phyloP scores from a whole-genome alignment of 2,797 vertebrate species.

The Ispidina picta region DNA sequence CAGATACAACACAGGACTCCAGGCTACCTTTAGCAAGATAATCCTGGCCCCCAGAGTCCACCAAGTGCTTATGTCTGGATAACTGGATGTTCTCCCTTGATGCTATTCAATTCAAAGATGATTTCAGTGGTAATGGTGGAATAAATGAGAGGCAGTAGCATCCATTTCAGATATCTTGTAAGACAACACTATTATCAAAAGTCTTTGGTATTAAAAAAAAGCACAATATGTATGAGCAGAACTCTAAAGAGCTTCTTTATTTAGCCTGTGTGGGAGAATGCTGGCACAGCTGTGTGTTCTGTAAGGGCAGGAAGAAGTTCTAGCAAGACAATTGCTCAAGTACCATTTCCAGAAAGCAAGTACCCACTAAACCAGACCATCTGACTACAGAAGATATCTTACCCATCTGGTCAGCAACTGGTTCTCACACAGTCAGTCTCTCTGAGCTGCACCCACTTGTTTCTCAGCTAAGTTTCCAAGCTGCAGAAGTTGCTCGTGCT shows the following conservation, averaged over 20 bases:
- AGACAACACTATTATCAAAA: neutral
- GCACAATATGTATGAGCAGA: neutral
- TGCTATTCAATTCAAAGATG: neutral
- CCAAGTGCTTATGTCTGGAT: neutral
- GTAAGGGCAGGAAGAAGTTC: neutral
- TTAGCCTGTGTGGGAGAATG: neutral
- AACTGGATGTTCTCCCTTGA: neutral
- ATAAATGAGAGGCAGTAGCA: neutral
- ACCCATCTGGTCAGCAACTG: neutral
- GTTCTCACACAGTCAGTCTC: neutral
- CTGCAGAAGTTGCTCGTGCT: neutral
- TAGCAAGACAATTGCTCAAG: neutral
- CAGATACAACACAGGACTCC: neutral
- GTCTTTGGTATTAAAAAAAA: neutral
- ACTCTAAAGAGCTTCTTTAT: conserved; percentile 6
- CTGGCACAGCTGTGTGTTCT: conserved; percentile 5
- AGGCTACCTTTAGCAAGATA: neutral
- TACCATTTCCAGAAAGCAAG: neutral
- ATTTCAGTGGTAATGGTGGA: neutral
- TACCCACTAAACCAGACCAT: neutral
- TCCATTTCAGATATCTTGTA: neutral
- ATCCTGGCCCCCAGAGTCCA: neutral
- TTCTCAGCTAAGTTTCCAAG: neutral
- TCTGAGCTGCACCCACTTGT: neutral
- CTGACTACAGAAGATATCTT: neutral